phyloP scores from a whole-genome alignment of 2,888 invertebrate genomes.

The Erannis defoliaria region DNA sequence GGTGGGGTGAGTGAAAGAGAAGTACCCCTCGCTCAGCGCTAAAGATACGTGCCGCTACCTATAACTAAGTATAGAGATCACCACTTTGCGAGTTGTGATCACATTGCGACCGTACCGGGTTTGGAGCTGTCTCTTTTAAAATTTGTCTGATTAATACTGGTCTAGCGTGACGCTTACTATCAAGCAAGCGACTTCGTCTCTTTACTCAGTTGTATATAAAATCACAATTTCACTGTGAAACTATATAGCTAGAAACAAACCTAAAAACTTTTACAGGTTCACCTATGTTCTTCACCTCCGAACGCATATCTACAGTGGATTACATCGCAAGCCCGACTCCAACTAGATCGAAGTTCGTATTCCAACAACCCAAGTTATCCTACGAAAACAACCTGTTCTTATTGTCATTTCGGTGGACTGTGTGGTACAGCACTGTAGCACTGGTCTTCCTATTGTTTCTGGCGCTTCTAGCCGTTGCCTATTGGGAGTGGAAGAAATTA shows the following conservation, averaged over 20 bases:
- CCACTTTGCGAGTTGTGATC: too few species aligned
- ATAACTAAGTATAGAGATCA: too few species aligned
- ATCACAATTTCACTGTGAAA: not conserved
- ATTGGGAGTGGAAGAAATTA: conserved; percentile 76
- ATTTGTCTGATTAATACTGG: too few species aligned
- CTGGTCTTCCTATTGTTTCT: conserved; percentile 78
- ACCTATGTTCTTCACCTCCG: conserved; percentile 88
- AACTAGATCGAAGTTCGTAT: conserved; percentile 90
- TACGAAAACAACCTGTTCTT: conserved; percentile 90
- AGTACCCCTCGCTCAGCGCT: too few species aligned
- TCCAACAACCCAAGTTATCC: conserved; percentile 90
- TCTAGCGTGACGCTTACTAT: too few species aligned
- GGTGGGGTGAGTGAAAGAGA: too few species aligned
- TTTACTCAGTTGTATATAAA: too few species aligned
- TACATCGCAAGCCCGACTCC: conserved; percentile 90
- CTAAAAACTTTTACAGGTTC: conserved; percentile 77
- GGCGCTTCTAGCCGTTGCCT: conserved; percentile 66
- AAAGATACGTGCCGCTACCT: too few species aligned
- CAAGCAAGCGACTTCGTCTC: too few species aligned
- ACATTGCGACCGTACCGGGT: too few species aligned
- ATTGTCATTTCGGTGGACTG: conserved; percentile 88
- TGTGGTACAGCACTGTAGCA: conserved; percentile 87
- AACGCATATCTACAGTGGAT: conserved; percentile 88
- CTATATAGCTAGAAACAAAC: not conserved
- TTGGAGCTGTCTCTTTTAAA: too few species aligned